Evolutionary conservation across 2,888 invertebrate species (phyloP).

Genomic region (Anodontia alba): DNA sequence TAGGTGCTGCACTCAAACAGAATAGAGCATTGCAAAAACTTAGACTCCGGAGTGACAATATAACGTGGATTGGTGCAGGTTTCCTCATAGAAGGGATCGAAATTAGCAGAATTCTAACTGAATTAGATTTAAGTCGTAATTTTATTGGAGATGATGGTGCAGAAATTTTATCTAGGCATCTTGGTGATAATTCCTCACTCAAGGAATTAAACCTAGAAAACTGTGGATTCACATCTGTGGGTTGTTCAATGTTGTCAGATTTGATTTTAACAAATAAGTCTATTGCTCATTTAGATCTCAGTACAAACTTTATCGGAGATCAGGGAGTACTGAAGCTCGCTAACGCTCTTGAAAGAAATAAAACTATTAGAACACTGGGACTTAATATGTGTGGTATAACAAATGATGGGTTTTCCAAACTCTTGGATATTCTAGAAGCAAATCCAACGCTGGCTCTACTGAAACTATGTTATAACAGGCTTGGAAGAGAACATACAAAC

Average conservation of each 20-base stretch:
- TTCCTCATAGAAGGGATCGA: constrained; percentile 77
- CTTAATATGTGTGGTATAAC: constrained; percentile 84
- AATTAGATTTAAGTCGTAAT: constrained; percentile 82
- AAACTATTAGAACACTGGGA: constrained; percentile 75
- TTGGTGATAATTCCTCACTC: constrained; percentile 76
- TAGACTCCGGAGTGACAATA: constrained; percentile 78
- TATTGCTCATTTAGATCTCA: constrained; percentile 78
- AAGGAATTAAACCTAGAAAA: constrained; percentile 82
- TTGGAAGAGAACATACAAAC: constrained; percentile 76
- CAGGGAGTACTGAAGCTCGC: constrained; percentile 76
- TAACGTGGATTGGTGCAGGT: constrained; percentile 79
- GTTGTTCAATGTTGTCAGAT: constrained; percentile 77
- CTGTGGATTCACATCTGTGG: constrained; percentile 77
- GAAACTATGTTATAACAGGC: constrained; percentile 82
- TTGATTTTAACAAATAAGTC: constrained; percentile 77
- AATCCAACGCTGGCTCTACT: constrained; percentile 78
- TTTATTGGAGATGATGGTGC: constrained; percentile 78
- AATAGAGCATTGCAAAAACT: constrained; percentile 77
- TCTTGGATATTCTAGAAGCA: constrained; percentile 79
- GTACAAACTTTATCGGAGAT: constrained; percentile 81
- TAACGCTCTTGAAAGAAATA: constrained; percentile 78
- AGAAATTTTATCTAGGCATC: constrained; percentile 75
- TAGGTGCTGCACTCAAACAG: constrained; percentile 75
- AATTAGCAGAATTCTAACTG: constrained; percentile 73
- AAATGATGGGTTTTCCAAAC: constrained; percentile 80